Conservation (phyloP, 2,888 invertebrate genomes). For the Zygothrica quintamaculata region DNA sequence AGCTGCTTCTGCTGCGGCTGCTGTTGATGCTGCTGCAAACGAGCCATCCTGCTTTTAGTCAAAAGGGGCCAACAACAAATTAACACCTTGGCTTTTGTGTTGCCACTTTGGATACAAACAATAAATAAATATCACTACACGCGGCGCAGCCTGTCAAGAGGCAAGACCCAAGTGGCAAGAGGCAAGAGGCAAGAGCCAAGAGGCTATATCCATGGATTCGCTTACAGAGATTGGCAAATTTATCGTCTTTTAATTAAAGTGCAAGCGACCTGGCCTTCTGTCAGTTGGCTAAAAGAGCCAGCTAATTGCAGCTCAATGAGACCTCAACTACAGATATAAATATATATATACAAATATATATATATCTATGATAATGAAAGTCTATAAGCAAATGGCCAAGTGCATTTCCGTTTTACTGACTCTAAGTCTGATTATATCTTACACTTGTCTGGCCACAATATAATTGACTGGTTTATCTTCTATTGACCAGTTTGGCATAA, state of each 20-base stretch:
- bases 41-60: constrained; percentile 45
- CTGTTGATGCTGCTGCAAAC: constrained; percentile 38
- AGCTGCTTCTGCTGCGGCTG: no score
- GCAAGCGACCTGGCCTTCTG: constrained; percentile 78
- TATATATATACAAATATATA: no score
- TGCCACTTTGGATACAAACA: constrained; percentile 82
- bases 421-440: constrained; percentile 50
- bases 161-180: no score
- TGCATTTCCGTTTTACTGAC: constrained; percentile 45
- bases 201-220: constrained; percentile 30
- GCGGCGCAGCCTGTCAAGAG: constrained; percentile 65
- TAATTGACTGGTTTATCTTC: constrained; percentile 68
- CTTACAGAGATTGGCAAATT: constrained; percentile 77
- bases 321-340: constrained; percentile 13
- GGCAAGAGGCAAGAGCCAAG: constrained; percentile 44
- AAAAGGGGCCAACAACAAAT: constrained; percentile 76
- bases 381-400: constrained; percentile 16
- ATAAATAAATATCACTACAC: constrained; percentile 80
- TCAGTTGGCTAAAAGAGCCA: constrained; percentile 57
- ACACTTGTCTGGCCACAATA: constrained; percentile 38
- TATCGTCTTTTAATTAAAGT: constrained; percentile 84
- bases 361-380: not conserved
- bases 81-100: constrained; percentile 81
- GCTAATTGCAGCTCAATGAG: constrained; percentile 71
- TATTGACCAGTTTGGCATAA: constrained; percentile 52